Evolutionary conservation across 2,888 invertebrate species (phyloP).

Genomic region (Tenodera sinensis): DNA sequence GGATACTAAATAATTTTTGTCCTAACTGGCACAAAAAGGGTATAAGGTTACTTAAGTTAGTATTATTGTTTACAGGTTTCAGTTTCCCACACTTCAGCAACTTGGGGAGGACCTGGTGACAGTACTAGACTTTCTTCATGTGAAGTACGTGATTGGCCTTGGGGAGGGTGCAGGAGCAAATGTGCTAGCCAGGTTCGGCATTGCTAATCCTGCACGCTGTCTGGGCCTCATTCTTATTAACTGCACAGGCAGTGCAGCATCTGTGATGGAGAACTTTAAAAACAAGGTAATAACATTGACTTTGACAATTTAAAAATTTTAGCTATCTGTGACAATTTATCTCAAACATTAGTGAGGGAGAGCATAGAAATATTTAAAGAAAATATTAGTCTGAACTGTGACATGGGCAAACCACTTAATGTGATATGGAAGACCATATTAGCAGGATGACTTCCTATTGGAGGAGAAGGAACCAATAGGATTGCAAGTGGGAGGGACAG

Average conservation of each 20-base stretch:
- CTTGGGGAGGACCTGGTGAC: slow-evolving; percentile 78
- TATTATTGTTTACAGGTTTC: slow-evolving; percentile 55
- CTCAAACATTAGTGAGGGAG: no score
- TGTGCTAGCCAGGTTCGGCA: slow-evolving; percentile 77
- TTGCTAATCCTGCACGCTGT: slow-evolving; percentile 73
- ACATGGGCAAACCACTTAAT: no score
- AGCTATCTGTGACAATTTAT: no score
- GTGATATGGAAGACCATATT: no score
- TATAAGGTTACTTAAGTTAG: neutral
- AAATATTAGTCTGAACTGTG: no score
- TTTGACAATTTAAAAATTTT: no score
- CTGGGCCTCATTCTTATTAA: slow-evolving; percentile 81
- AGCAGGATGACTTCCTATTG: no score
- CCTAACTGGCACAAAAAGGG: no score
- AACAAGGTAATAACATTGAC: slow-evolving; percentile 56
- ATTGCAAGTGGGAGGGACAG: no score
- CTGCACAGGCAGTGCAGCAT: slow-evolving; percentile 81
- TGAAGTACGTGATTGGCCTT: slow-evolving; percentile 77
- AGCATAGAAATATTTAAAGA: no score
- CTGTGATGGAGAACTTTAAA: slow-evolving; percentile 81
- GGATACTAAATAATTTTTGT: no score
- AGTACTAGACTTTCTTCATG: slow-evolving; percentile 76
- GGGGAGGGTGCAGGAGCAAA: slow-evolving; percentile 89
- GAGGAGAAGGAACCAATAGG: no score
- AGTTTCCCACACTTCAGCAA: slow-evolving; percentile 76